Evolutionary conservation across 2,888 invertebrate genomes (phyloP).

Genomic region (Frankliniella fusca): DNA sequence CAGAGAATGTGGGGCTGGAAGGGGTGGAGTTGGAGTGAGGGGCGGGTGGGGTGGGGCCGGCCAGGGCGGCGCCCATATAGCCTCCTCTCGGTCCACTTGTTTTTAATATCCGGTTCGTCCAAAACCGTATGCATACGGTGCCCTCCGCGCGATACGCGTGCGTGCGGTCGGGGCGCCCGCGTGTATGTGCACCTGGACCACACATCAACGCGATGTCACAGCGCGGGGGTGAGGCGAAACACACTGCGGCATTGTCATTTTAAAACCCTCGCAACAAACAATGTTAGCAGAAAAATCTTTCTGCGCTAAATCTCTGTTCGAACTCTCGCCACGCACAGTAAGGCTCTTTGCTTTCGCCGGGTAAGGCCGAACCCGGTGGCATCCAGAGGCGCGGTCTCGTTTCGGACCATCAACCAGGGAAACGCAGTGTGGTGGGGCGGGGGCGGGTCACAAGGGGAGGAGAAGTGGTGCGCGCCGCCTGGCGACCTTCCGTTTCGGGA

Average conservation of each 20-base stretch:
- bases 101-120: conserved; percentile 4
- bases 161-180: too few relatives aligned
- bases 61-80: background rate
- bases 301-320: too few relatives aligned
- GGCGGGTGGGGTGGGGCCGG: background rate
- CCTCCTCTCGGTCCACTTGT: background rate
- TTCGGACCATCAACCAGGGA: background rate
- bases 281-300: too few relatives aligned
- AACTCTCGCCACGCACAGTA: too few relatives aligned
- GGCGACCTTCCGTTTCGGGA: background rate
- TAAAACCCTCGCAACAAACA: too few relatives aligned
- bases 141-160: background rate
- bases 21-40: background rate
- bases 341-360: too few relatives aligned
- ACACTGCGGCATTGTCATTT: too few relatives aligned
- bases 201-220: too few relatives aligned
- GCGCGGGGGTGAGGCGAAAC: too few relatives aligned
- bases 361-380: background rate
- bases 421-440: background rate
- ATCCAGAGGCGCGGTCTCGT: background rate
- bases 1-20: background rate
- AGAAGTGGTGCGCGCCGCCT: background rate
- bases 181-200: background rate
- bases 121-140: background rate
- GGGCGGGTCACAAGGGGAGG: too few relatives aligned